Conservation (phyloP, 2,797 vertebrate species). For the Platalea minor region DNA sequence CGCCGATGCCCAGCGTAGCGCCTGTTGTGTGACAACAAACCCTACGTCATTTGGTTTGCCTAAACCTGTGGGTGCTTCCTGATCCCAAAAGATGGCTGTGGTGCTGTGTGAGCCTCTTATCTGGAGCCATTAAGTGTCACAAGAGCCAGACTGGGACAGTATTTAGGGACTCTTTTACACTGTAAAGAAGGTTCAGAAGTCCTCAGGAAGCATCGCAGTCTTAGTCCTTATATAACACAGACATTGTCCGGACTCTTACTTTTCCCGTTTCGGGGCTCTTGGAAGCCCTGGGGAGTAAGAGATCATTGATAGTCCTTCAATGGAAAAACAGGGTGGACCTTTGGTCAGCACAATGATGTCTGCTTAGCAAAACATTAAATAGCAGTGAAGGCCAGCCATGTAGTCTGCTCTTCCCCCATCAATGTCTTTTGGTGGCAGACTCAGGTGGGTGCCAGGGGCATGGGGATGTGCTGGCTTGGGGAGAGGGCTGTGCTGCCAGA, state of each 20-base stretch:
- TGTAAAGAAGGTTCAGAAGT: not conserved
- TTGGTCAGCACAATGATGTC: not conserved
- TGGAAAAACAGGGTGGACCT: not conserved
- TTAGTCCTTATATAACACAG: not conserved
- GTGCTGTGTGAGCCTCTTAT: not conserved
- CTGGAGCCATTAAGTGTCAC: not conserved
- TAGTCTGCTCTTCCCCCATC: not conserved
- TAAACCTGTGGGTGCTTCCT: not conserved
- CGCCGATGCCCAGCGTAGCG: not conserved
- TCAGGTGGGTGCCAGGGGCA: no score
- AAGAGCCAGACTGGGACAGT: not conserved
- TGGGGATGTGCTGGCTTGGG: not conserved
- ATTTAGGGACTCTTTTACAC: not conserved
- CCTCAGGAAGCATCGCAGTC: not conserved
- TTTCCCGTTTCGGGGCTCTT: rapidly evolving
- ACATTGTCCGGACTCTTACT: not conserved
- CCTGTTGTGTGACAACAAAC: not conserved
- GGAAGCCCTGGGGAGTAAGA: not conserved
- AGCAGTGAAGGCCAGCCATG: not conserved
- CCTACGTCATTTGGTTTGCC: not conserved
- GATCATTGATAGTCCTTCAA: not conserved
- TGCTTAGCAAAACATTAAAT: not conserved
- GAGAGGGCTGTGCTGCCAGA: rapidly evolving
- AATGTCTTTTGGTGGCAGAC: not conserved
- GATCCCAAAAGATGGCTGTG: not conserved